A percentile compares a stretch with the other conserved stretches of the same genome.
phyloP scores from a whole-genome alignment of 2,797 vertebrate genomes.

The Martes flavigula region DNA sequence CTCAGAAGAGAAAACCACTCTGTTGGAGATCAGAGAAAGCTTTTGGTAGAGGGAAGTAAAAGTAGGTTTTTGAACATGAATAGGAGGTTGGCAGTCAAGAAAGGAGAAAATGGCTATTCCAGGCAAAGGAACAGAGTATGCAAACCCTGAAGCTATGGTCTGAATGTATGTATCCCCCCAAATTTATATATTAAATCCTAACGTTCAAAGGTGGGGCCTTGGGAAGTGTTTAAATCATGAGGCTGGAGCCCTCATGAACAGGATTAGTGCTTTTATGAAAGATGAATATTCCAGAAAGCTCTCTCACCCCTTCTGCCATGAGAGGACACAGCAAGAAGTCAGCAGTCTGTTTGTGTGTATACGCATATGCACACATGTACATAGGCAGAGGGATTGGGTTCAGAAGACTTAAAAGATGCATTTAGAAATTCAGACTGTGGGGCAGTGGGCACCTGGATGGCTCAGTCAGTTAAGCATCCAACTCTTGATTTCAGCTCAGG shows the following conservation, averaged over 20 bases:
- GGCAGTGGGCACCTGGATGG: background rate
- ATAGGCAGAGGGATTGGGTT: background rate
- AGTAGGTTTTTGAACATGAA: background rate
- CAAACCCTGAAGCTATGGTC: background rate
- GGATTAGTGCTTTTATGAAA: background rate
- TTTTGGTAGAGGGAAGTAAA: background rate
- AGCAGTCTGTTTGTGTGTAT: background rate
- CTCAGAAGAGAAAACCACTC: background rate
- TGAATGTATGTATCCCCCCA: background rate
- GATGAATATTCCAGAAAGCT: background rate
- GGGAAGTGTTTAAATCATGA: background rate
- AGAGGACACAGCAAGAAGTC: background rate
- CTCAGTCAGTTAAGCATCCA: background rate
- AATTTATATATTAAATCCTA: background rate
- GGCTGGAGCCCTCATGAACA: background rate
- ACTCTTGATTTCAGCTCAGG: background rate
- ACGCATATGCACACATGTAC: accelerated
- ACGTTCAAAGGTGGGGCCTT: background rate
- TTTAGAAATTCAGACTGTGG: background rate
- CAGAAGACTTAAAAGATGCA: background rate
- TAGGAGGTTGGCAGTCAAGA: background rate
- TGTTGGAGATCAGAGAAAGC: background rate
- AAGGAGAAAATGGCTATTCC: background rate
- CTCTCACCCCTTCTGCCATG: background rate
- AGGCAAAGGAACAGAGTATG: background rate